Evolutionary conservation across 2,113 vertebrate species (phyloP), one percentile per base, ranked within the genome.

Genomic region (Elephantulus edwardii): DNA sequence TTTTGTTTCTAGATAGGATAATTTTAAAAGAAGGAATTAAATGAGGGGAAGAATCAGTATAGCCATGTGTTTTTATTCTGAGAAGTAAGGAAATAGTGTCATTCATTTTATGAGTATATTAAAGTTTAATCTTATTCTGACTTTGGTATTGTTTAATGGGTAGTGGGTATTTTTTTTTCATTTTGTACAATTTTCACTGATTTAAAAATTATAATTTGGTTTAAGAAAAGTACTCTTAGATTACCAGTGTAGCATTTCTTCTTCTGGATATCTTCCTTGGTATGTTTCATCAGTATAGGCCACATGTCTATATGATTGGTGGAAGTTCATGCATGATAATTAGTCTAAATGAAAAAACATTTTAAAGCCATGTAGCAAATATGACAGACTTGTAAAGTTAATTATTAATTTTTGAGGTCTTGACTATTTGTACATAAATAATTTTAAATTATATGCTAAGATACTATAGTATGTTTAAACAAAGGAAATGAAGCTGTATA

Each of bases 81-180:
- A 58, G 70, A n/a, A 58, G 60, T 62, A 54, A 93, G 7, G 35
- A 64, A 96, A 62, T 89, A 90, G 30, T n/a, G n/a, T n/a, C n/a
- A n/a, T n/a, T 38, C 85, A 30, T 88, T 95, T 83, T 0, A 48
- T 89, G 75, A 93, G 38, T 85, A 16, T 83, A 50, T 94, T 71
- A 50, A 95, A 89, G 80, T 94, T 85, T 97, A 30, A 60, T 30
- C 71, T 35, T 94, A 80, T 56, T 95, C 95, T 96, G 81, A 87
- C 92, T 97, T 96, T 95, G n/a, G 90, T 97, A 83, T 88, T 95
- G 56, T 94, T 95, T 91, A 50, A 20, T 92, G 33, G 87, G 94
- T 96, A n/a, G n/a, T n/a, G n/a, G n/a, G n/a, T n/a, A n/a, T n/a
- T n/a, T n/a, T n/a, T n/a, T n/a, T n/a, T n/a, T n/a, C n/a, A n/a